phyloP scores from a whole-genome alignment of 1,140 invertebrate species.

The Apolygus lucorum region DNA sequence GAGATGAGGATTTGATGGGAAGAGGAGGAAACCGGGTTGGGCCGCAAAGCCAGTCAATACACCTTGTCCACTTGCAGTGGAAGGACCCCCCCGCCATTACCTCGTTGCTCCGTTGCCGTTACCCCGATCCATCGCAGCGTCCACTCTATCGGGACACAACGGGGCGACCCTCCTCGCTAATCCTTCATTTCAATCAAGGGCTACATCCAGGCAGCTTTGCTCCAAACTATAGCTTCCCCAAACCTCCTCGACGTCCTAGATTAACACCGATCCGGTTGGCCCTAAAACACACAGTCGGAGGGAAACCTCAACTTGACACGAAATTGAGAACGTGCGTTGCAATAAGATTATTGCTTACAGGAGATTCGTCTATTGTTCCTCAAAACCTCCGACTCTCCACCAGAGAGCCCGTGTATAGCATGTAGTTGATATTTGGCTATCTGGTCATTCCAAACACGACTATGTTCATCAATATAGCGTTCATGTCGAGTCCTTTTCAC shows the following conservation, averaged over 20 bases:
- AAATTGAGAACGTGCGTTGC: neutral
- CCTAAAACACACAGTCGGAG: neutral
- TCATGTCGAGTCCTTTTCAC: no score
- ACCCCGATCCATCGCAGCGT: no score
- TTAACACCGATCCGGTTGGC: neutral
- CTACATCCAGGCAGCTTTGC: neutral
- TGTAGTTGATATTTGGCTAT: no score
- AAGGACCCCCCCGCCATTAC: no score
- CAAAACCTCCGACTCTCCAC: no score
- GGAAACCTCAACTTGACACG: neutral
- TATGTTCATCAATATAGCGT: no score
- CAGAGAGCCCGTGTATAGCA: no score
- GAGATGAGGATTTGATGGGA: neutral
- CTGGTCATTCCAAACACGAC: no score
- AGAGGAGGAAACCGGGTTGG: neutral
- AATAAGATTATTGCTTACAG: neutral
- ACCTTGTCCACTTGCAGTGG: neutral
- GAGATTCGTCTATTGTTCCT: neutral
- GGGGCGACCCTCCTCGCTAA: neutral
- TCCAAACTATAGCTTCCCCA: neutral
- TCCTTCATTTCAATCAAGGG: neutral
- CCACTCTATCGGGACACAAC: no score
- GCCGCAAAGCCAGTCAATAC: neutral
- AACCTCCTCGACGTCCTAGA: neutral
- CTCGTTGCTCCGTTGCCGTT: no score